Conservation (phyloP, 1,140 invertebrate species). For the Anastrepha ludens region DNA sequence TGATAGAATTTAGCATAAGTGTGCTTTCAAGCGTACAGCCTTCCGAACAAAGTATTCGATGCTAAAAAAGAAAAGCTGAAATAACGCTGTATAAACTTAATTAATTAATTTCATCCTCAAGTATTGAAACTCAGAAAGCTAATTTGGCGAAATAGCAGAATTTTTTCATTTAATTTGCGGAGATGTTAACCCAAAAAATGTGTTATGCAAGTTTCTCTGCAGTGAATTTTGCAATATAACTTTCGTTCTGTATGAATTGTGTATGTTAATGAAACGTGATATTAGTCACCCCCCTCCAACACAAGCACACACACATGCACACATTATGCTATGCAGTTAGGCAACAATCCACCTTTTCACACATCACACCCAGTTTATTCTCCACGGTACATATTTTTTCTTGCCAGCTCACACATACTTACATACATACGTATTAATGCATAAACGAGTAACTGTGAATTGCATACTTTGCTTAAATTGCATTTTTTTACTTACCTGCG, state of each 20-base stretch:
- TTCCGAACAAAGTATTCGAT: no score
- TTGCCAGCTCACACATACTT: neutral
- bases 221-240: neutral
- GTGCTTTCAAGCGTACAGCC: no score
- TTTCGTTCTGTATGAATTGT: neutral
- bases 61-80: no score
- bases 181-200: neutral
- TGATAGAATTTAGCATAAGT: no score
- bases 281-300: neutral
- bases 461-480: slow-evolving; percentile 30
- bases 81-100: neutral
- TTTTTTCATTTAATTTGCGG: neutral
- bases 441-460: neutral
- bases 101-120: neutral
- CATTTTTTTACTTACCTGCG: neutral
- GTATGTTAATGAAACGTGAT: slow-evolving; percentile 10
- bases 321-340: neutral
- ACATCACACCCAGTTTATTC: neutral
- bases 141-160: neutral
- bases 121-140: no score
- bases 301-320: neutral
- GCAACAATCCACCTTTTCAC: neutral
- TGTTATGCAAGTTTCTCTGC: neutral
- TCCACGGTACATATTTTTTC: neutral
- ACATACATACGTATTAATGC: neutral